Percentiles rank a stretch among this genome's conserved stretches.
Conservation (phyloP, 2,888 invertebrate species). For the Agonopterix arenella region DNA sequence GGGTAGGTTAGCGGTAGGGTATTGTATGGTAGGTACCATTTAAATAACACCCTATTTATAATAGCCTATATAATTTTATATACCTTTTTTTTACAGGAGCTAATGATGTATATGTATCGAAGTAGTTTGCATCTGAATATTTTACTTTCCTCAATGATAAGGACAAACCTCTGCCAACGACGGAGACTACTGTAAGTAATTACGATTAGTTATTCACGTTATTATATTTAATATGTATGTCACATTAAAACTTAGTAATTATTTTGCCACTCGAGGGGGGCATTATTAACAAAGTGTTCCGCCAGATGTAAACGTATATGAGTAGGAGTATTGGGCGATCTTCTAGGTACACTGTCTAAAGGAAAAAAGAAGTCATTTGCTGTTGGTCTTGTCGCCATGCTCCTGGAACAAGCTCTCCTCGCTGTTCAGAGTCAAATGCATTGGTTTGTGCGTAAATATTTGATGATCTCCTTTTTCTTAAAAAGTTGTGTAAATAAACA, state of each 20-base stretch:
- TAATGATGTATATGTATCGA: conserved; percentile 12
- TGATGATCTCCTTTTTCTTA: conserved; percentile 15
- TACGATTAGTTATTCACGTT: neutral
- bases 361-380: neutral
- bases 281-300: neutral
- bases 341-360: neutral
- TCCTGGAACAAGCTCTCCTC: neutral
- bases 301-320: neutral
- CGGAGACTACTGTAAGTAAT: neutral
- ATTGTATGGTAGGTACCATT: conserved; percentile 9
- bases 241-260: neutral
- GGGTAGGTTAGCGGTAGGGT: neutral
- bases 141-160: conserved; percentile 14
- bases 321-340: neutral
- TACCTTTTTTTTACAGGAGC: conserved; percentile 10
- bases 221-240: neutral
- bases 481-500: conserved; percentile 16
- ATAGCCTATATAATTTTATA: conserved; percentile 7
- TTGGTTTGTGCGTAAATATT: neutral
- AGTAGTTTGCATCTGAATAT: conserved; percentile 13
- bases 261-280: neutral
- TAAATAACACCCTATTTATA: conserved; percentile 12
- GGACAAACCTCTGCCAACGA: conserved; percentile 7
- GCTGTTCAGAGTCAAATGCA: neutral
- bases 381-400: neutral